Percentiles rank a stretch among this genome's conserved stretches.
These are phyloP conservation scores for Ciona savignyi DNA, from an alignment of 23 tunicate genomes.

Conservation along the genomic window DNA sequence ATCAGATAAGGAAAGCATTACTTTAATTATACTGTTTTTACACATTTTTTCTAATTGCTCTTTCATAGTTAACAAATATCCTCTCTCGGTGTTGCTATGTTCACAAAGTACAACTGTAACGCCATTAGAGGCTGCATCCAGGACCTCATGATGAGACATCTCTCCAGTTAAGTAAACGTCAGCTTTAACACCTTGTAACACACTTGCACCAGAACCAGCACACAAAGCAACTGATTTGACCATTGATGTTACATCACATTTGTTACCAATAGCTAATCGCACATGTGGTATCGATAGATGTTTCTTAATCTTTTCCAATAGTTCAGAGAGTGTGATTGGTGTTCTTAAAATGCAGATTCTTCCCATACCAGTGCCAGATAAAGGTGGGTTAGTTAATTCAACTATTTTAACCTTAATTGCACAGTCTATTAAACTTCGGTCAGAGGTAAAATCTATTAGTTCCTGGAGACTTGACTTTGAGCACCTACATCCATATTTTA, in stretches of 20 bases:
- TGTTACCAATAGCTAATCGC: slow-evolving; percentile 42
- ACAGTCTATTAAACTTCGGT: too few species aligned
- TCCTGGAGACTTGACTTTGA: background rate
- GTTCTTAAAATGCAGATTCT: slow-evolving; percentile 46
- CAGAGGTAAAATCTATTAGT: background rate
- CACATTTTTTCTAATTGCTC: slow-evolving; percentile 2
- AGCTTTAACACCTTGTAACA: slow-evolving; percentile 44
- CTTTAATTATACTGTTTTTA: background rate
- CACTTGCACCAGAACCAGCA: slow-evolving; percentile 89
- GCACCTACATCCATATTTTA: background rate
- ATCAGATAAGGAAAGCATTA: slow-evolving; percentile 53
- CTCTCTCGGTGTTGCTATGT: slow-evolving; percentile 95
- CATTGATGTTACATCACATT: background rate
- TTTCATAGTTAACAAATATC: slow-evolving; percentile 37
- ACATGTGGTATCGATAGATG: slow-evolving; percentile 45
- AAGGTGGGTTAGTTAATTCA: slow-evolving; percentile 1
- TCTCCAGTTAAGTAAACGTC: slow-evolving; percentile 94
- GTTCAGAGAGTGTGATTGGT: slow-evolving; percentile 1
- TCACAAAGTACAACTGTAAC: slow-evolving; percentile 81
- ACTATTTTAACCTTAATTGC: background rate
- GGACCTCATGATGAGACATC: slow-evolving; percentile 98
- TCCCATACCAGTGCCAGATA: slow-evolving; percentile 45
- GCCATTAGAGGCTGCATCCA: slow-evolving; percentile 75
- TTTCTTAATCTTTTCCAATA: slow-evolving; percentile 39
- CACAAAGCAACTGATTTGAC: slow-evolving; percentile 61